These are phyloP conservation scores for Acanthacorydalis orientalis DNA, from an alignment of 2,888 invertebrate species.

Conservation along the genomic window DNA sequence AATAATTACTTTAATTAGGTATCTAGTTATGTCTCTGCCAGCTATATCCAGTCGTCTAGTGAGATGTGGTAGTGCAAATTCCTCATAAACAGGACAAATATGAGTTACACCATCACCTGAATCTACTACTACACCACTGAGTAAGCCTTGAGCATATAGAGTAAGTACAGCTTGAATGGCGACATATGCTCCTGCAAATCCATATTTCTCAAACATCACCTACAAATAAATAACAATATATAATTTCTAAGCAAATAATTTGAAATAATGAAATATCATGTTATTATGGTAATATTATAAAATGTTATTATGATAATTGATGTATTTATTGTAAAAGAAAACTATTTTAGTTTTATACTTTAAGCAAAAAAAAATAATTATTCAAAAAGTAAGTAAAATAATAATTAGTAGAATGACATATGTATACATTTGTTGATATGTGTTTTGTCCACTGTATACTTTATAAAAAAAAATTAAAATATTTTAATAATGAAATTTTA, in stretches of 20 bases:
- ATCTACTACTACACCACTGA: conserved; percentile 97
- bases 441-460: too few species aligned
- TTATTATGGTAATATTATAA: too few species aligned
- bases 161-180: conserved; percentile 95
- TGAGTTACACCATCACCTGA: conserved; percentile 99
- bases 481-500: too few species aligned
- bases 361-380: too few species aligned
- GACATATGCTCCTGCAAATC: conserved; percentile 84
- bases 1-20: conserved; percentile 78
- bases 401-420: too few species aligned
- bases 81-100: conserved; percentile 97
- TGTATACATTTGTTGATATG: too few species aligned
- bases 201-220: conserved; percentile 97
- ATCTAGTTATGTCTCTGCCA: conserved; percentile 93
- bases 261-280: too few species aligned
- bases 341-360: too few species aligned
- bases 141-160: conserved; percentile 87
- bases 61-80: conserved; percentile 88
- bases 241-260: neutral
- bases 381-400: too few species aligned
- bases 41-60: conserved; percentile 92
- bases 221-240: conserved; percentile 21
- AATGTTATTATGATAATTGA: too few species aligned
- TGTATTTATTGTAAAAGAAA: too few species aligned
- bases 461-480: too few species aligned